Base-by-base conservation (phyloP, 2,113 vertebrate genomes). In the Cygnus atratus region DNA sequence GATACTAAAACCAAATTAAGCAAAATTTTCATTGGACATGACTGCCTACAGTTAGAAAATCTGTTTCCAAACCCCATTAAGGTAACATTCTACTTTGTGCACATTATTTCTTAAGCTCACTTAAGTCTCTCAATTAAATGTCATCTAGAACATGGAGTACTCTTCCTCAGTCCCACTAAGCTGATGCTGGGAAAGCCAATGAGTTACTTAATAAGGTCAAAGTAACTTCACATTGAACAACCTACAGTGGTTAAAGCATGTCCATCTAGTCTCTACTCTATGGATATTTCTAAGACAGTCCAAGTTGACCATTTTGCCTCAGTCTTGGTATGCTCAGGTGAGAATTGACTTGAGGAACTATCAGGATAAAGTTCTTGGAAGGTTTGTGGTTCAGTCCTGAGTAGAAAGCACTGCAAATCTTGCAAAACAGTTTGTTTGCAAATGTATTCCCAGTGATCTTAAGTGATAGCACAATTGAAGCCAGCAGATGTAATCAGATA, bases 1-100 rank as follows among this genome's bases (percentile, higher is more conserved):
- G 22, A n/a, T 3, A 22, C 31, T 28, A 33, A 59, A 33, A 29
- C 46, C 46, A 54, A 68, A 19, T 11, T 13, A 18, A 85, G 18
- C 2, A 1, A 11, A 2, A 9, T 78, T 78, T 88, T 82, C 8
- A 18, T 6, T n/a, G 39, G 26, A 15, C 61, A 31, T 3, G 2
- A 5, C 18, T 26, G 7, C 2, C 16, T 15, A 44, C 1, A 3
- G 13, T 0, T 68, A 31, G 48, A 20, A 88, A 59, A 59, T 2
- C 5, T 4, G 10, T 37, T 43, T 72, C 41, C 39, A 26, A 16
- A 74, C 12, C 33, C 13, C 6, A 10, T 37, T 25, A 25, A 39
- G 7, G 35, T n/a, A 44, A 63, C 19, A 26, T 77, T 5, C 5
- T 61, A 17, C 14, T 84, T 59, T 33, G 21, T n/a, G 17, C 9